Evolutionary conservation across 2,888 invertebrate species (phyloP), one percentile per base, ranked within the genome.

Genomic region (Drosophila sordidapex): DNA sequence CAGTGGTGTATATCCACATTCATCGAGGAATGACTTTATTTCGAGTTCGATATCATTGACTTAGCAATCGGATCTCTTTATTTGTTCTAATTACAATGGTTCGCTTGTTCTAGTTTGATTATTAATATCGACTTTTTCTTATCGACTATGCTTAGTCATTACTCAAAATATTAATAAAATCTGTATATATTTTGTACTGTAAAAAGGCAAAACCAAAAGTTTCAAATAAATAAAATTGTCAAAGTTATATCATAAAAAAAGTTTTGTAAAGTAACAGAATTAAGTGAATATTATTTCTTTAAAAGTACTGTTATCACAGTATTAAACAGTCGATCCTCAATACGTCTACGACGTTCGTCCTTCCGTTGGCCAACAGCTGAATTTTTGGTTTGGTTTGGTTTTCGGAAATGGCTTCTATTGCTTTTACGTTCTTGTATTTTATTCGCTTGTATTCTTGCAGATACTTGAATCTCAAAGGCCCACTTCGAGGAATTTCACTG

Each of bases 381-480:
- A 67, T 49, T 56, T 54, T 46, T 4, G 33, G 33, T 46, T 68
- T 40, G 38, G 46, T 35, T 27, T 60, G 36, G 59, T 38, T 40
- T 35, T 48, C 38, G 27, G 40, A 75, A 69, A 62, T 51, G 63
- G 61, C 11, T 67, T 49, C 64, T 63, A 52, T 65, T 63, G 56
- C 65, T 46, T 69, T 71, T 56, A 70, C 40, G 33, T 46, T 72
- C 56, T 64, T 27, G 56, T 52, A 74, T 77, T 74, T 76, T 38
- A n/a, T 67, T 48, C 65, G 76, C 38, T 63, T 74, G 73, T 74
- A 10, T 70, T 73, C 60, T 81, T 87, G 62, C 89, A 92, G 92
- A 87, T 91, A 82, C 89, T 90, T 70, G 89, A 89, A 76, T 91
- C 91, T 81, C 91, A 90, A 86, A 89, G 89, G 89, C 89, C 87